Evolutionary conservation across 1,140 invertebrate species (phyloP), one percentile per base, ranked within the genome.

Genomic region (Penaeus vannamei): DNA sequence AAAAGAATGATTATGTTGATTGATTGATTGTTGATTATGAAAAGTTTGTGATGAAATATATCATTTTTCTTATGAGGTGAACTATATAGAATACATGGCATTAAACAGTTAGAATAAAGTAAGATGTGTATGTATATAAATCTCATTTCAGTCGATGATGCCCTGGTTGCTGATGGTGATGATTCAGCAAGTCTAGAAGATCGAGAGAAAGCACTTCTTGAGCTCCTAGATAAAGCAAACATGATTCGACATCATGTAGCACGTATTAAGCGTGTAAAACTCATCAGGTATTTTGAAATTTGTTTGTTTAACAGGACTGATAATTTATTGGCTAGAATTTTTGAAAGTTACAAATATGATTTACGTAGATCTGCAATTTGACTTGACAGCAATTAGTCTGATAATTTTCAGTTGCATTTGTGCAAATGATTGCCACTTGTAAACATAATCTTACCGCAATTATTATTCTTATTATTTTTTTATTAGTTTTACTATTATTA

Each of bases 211-310:
- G 46, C 81, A 10, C 82, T 91, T 22, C 64, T 90, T 59, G 86
- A 90, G 61, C 89, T 91, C 4, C 76, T 91, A 32, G 91, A 92
- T 66, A 91, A 91, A 76, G 90, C 90, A 36, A 91, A 89, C 83
- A 69, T 90, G 19, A 42, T 92, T 23, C 60, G 87, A 59, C 91
- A 92, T 64, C 91, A 86, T 61, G 90, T 89, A 29, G 90, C 91
- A 8, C 91, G 91, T 19, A 89, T 90, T 62, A 91, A 90, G 80
- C 86, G 91, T 12, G 89, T 90, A 12, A 90, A 91, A 36, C 46
- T 89, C 7, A 86, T 92, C 79, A 91, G 89, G 92, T 94, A 94
- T 83, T 91, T 19, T 10, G n/a, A 14, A 29, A 85, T 29, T 53
- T 53, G 53, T 14, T 53, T 53, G 53, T 17, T 42, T 53, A 53